Percentiles rank a stretch among this genome's conserved stretches.
These are phyloP conservation scores for Deroplatys truncata DNA, from an alignment of 2,888 invertebrate genomes.

Conservation along the genomic window DNA sequence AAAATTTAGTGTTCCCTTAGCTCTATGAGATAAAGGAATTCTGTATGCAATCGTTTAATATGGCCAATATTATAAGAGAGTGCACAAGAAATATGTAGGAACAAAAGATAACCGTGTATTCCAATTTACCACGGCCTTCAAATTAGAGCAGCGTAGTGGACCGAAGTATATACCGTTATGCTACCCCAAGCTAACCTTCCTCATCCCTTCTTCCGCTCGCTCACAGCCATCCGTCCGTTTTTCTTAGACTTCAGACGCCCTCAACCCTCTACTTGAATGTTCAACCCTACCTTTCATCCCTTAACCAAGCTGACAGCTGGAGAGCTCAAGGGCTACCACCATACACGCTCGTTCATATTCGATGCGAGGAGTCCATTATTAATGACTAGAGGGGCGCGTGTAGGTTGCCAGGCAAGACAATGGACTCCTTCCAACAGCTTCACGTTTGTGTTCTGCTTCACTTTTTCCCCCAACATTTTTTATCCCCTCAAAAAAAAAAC, in stretches of 20 bases:
- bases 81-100: no score
- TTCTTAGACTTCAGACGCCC: neutral
- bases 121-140: no score
- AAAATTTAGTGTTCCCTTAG: no score
- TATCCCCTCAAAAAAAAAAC: neutral
- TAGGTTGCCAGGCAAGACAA: conserved; percentile 11
- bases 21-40: no score
- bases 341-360: neutral
- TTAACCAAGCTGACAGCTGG: conserved; percentile 13
- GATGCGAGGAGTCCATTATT: conserved; percentile 12
- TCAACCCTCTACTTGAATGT: conserved; percentile 1
- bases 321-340: conserved; percentile 8
- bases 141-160: neutral
- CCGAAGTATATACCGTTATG: neutral
- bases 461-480: neutral
- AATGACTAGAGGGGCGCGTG: conserved; percentile 5
- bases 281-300: conserved; percentile 17
- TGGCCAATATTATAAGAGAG: no score
- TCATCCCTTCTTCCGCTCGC: conserved; percentile 14
- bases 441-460: neutral
- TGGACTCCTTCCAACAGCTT: neutral
- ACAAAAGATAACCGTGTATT: no score
- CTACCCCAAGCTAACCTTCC: neutral
- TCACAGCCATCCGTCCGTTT: conserved; percentile 5
- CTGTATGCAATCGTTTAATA: no score